phyloP scores from a whole-genome alignment of 92 coral and sea anemone species.

The Montipora capitata region DNA sequence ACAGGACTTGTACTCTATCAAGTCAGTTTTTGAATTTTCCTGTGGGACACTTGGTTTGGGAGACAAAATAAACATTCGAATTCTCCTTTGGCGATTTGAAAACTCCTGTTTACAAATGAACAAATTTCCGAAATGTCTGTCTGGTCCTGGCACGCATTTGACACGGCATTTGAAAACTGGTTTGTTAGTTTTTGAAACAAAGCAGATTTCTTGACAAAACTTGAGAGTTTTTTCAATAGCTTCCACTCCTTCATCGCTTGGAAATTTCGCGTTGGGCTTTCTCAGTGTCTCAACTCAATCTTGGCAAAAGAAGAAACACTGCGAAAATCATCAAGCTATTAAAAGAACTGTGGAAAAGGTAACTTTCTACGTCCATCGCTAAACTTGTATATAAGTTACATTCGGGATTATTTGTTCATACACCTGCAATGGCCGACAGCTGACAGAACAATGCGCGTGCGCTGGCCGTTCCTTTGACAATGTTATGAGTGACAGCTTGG shows the following conservation, averaged over 20 bases:
- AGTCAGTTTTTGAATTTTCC: no score
- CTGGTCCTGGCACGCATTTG: slow-evolving; percentile 2
- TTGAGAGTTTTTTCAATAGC: not conserved
- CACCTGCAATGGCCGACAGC: slow-evolving; percentile 89
- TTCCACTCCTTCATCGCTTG: not conserved
- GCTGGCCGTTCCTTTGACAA: slow-evolving; percentile 53
- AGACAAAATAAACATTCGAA: no score
- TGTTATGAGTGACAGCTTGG: slow-evolving; percentile 86
- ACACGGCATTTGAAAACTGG: not conserved
- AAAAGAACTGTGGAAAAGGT: slow-evolving; percentile 34
- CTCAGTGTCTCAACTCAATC: not conserved
- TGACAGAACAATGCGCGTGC: slow-evolving; percentile 76
- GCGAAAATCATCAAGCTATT: not conserved
- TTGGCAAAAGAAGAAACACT: not conserved
- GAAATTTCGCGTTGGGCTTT: not conserved
- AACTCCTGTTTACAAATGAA: not conserved
- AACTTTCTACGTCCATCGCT: slow-evolving; percentile 60
- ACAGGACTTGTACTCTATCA: no score
- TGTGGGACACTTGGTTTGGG: not conserved
- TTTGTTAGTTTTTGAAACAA: not conserved
- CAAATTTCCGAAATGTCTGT: slow-evolving; percentile 21
- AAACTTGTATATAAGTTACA: slow-evolving; percentile 70
- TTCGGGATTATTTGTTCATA: slow-evolving; percentile 30
- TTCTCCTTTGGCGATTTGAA: not conserved
- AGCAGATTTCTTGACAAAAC: not conserved